These are phyloP conservation scores for Spinus pinus DNA, from an alignment of 2,797 vertebrate species.

Conservation along the genomic window DNA sequence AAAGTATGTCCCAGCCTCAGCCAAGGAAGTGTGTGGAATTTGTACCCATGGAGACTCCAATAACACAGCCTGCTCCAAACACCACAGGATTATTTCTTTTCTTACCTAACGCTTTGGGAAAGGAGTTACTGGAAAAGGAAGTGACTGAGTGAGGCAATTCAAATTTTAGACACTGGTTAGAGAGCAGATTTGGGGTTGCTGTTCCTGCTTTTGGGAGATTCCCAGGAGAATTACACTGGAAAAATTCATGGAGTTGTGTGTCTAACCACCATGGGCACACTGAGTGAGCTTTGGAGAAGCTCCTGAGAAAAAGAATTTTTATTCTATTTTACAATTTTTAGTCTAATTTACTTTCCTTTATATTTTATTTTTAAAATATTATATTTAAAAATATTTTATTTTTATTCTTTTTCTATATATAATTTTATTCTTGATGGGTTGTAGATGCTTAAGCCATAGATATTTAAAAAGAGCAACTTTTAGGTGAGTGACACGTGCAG, in stretches of 20 bases:
- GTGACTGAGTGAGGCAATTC: neutral
- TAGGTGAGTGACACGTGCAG: neutral
- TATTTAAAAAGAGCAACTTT: neutral
- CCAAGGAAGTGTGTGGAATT: slow-evolving; percentile 48
- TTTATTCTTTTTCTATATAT: neutral
- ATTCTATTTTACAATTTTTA: neutral
- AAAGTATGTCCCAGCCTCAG: slow-evolving; percentile 17
- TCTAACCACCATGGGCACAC: neutral
- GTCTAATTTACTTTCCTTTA: neutral
- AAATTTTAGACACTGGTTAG: neutral
- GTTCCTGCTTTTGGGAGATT: neutral
- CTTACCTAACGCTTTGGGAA: neutral
- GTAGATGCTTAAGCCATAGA: neutral
- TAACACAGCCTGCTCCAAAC: slow-evolving; percentile 44
- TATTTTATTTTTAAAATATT: too few species aligned
- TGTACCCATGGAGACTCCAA: slow-evolving; percentile 62
- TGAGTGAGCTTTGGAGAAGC: neutral
- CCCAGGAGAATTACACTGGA: fast-evolving
- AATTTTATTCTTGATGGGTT: neutral
- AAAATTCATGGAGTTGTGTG: neutral
- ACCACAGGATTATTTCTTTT: neutral
- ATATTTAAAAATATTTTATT: too few species aligned
- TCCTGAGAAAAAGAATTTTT: too few species aligned
- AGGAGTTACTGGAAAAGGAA: neutral
- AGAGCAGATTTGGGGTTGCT: neutral